These are phyloP conservation scores for Formica selysi DNA, from an alignment of 1,140 invertebrate species.

Conservation along the genomic window DNA sequence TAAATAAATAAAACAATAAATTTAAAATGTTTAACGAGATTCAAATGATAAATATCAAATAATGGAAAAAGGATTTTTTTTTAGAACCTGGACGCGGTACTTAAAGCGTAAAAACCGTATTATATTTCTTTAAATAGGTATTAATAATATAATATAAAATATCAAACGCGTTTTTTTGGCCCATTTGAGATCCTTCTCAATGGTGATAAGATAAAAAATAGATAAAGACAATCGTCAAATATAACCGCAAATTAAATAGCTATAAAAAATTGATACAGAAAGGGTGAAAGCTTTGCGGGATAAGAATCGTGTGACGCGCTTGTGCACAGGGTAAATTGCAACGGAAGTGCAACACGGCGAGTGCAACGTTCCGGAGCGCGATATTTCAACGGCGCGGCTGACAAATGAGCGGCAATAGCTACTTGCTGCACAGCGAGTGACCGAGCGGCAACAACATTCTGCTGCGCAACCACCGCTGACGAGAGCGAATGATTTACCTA, in stretches of 20 bases:
- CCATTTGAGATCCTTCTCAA: too few relatives aligned
- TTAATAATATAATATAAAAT: too few relatives aligned
- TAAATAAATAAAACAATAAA: neutral
- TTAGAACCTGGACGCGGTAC: too few relatives aligned
- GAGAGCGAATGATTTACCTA: constrained; percentile 74
- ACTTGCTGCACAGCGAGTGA: constrained; percentile 71
- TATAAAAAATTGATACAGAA: neutral
- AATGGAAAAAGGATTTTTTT: too few relatives aligned
- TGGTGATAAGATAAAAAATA: neutral
- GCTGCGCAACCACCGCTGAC: constrained; percentile 38
- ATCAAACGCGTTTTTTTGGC: too few relatives aligned
- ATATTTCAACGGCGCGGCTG: constrained; percentile 75
- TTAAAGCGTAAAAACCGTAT: too few relatives aligned
- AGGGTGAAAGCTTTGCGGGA: constrained; percentile 1
- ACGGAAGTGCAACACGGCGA: constrained; percentile 53
- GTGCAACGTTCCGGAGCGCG: constrained; percentile 67
- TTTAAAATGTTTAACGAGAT: too few relatives aligned
- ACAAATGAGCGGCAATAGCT: constrained; percentile 78
- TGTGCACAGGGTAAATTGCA: constrained; percentile 46
- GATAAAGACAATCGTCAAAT: neutral
- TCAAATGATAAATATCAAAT: too few relatives aligned
- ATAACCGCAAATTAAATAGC: constrained; percentile 2
- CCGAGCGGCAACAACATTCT: constrained; percentile 71
- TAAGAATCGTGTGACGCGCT: constrained; percentile 36
- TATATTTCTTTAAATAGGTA: too few relatives aligned